phyloP scores from a whole-genome alignment of 1,140 invertebrate species.

The Bombus terrestris region DNA sequence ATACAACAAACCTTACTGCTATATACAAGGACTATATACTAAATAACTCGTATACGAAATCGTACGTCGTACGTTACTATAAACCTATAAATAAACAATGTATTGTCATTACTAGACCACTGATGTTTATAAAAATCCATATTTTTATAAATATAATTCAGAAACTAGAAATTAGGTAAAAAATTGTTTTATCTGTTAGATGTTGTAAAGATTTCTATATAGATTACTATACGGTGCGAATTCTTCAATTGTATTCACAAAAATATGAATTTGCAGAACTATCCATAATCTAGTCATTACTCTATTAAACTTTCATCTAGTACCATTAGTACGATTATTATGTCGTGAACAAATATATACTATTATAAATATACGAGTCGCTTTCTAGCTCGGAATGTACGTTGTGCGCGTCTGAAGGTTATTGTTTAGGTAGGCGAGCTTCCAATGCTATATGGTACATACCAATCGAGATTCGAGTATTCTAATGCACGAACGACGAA shows the following conservation, averaged over 20 bases:
- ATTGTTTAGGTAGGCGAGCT: neutral
- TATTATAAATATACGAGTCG: neutral
- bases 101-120: neutral
- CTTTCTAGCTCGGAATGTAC: neutral
- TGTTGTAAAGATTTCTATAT: too few relatives aligned
- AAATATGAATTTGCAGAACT: too few relatives aligned
- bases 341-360: neutral
- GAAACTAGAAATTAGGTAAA: neutral
- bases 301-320: neutral
- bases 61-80: neutral
- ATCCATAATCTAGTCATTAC: too few relatives aligned
- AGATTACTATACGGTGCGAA: too few relatives aligned
- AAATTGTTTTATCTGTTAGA: neutral
- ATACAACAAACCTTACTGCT: too few relatives aligned
- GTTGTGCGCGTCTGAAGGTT: neutral
- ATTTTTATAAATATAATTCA: neutral
- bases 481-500: neutral
- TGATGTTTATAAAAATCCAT: neutral
- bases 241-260: too few relatives aligned
- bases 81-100: neutral
- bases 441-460: too few relatives aligned
- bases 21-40: too few relatives aligned
- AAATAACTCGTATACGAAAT: too few relatives aligned
- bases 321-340: neutral
- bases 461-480: neutral